phyloP scores from a whole-genome alignment of 1,140 invertebrate species.

The Tetramorium alpestre region DNA sequence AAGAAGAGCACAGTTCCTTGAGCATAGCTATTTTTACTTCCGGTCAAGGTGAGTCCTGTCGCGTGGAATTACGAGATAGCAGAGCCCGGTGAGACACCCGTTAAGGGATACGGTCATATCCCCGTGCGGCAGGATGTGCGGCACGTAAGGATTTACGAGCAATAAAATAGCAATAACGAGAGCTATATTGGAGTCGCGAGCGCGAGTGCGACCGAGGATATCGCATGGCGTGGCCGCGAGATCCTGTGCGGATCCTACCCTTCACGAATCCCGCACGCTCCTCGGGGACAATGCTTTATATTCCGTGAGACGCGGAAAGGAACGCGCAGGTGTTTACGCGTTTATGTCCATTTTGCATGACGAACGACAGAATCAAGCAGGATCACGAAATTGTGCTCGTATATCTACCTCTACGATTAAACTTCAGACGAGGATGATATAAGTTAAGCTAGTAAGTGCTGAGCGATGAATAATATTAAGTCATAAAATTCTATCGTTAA shows the following conservation, averaged over 20 bases:
- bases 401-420: not conserved
- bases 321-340: slow-evolving; percentile 65
- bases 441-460: not conserved
- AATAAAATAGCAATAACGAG: slow-evolving; percentile 84
- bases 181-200: slow-evolving; percentile 74
- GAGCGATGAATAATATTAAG: not conserved
- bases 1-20: not conserved
- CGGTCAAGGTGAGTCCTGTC: slow-evolving; percentile 1
- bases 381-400: not conserved
- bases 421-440: not conserved
- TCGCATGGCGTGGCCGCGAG: slow-evolving; percentile 71
- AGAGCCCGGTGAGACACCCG: slow-evolving; percentile 47
- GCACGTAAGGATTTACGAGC: slow-evolving; percentile 79
- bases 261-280: not conserved
- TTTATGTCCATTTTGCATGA: slow-evolving; percentile 29
- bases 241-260: slow-evolving; percentile 48
- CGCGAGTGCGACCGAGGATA: slow-evolving; percentile 37
- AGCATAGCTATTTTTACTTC: not conserved
- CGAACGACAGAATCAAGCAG: not conserved
- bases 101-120: slow-evolving; percentile 69
- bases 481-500: not conserved
- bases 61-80: slow-evolving; percentile 26
- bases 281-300: slow-evolving; percentile 61
- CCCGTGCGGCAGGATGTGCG: slow-evolving; percentile 61
- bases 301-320: not conserved